phyloP scores from a whole-genome alignment of 2,888 invertebrate genomes.

The Xylocampa areola region DNA sequence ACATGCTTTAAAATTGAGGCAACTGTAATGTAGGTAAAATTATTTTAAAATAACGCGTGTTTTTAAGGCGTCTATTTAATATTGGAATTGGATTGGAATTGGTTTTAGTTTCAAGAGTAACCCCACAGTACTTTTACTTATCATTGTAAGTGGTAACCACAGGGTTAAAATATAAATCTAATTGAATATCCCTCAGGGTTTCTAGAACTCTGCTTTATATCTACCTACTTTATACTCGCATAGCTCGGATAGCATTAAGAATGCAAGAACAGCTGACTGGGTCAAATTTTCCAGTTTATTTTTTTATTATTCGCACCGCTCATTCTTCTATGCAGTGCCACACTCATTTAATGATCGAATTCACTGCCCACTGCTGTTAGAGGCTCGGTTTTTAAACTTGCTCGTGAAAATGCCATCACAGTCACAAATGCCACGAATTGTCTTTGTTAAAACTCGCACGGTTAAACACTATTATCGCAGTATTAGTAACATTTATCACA shows the following conservation, averaged over 20 bases:
- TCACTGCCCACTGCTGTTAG: slow-evolving; percentile 2
- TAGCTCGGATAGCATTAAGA: slow-evolving; percentile 37
- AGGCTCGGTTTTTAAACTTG: slow-evolving; percentile 15
- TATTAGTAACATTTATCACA: too few relatives aligned
- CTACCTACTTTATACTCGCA: neutral
- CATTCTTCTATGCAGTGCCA: slow-evolving; percentile 34
- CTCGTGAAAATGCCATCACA: slow-evolving; percentile 18
- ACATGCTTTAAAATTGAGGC: too few relatives aligned
- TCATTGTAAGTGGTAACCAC: too few relatives aligned
- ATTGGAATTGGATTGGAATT: too few relatives aligned
- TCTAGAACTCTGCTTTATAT: neutral
- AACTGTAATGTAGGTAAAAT: too few relatives aligned
- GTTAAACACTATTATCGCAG: too few relatives aligned
- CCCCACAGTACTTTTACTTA: too few relatives aligned
- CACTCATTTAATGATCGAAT: slow-evolving; percentile 30
- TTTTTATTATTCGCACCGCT: slow-evolving; percentile 20
- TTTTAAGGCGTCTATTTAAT: too few relatives aligned
- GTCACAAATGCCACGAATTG: neutral
- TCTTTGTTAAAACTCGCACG: too few relatives aligned
- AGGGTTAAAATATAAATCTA: too few relatives aligned
- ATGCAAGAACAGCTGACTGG: slow-evolving; percentile 44
- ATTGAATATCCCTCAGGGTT: neutral
- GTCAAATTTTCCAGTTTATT: slow-evolving; percentile 28
- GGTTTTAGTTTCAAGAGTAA: too few relatives aligned
- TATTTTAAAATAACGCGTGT: too few relatives aligned